Percentiles rank a stretch among this genome's conserved stretches.
phyloP scores from a whole-genome alignment of 2,888 invertebrate species.

The Smittia sp. region DNA sequence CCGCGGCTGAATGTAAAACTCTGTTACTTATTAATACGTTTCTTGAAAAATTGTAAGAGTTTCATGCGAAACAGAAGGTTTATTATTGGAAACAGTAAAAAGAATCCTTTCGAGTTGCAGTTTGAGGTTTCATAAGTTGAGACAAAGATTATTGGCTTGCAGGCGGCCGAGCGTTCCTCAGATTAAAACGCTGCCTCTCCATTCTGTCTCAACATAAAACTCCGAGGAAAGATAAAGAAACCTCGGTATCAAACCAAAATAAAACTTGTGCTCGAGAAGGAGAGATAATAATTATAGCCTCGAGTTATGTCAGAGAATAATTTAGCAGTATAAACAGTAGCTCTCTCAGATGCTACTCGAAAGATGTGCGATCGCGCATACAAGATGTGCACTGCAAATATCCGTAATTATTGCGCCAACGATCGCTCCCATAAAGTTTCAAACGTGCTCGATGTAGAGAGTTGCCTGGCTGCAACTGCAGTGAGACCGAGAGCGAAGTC shows the following conservation, averaged over 20 bases:
- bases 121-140: constrained; percentile 2
- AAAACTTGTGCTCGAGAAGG: constrained; percentile 6
- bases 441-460: constrained; percentile 75
- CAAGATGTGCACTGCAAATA: constrained; percentile 32
- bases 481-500: constrained; percentile 53
- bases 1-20: background rate
- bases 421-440: constrained; percentile 19
- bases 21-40: background rate
- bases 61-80: background rate
- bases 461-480: constrained; percentile 77
- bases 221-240: background rate
- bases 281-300: constrained; percentile 27
- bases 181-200: background rate
- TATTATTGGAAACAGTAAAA: background rate
- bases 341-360: constrained; percentile 13
- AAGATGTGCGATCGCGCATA: background rate
- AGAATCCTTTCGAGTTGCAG: background rate
- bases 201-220: background rate
- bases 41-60: constrained; percentile 20
- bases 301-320: constrained; percentile 29
- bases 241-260: background rate
- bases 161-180: background rate
- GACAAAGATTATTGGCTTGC: background rate
- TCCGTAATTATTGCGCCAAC: constrained; percentile 31
- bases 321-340: constrained; percentile 32